Evolutionary conservation across 2,113 vertebrate species (phyloP).

Genomic region (Oreotrochilus melanogaster): DNA sequence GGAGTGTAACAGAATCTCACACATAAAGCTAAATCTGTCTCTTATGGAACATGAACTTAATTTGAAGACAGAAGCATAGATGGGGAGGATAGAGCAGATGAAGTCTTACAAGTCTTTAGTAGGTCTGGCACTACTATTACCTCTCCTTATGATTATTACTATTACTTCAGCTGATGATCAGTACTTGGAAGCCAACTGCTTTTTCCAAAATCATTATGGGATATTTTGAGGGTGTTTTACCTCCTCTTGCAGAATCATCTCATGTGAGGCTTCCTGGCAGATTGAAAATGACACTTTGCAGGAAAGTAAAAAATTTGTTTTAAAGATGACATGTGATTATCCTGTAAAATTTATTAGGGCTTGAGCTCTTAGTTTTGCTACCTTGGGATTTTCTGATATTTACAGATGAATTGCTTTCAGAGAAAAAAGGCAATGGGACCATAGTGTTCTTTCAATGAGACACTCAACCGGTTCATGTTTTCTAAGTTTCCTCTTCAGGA

Average conservation of each 20-base stretch:
- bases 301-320: background rate
- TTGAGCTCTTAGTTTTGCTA: background rate
- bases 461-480: background rate
- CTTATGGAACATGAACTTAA: background rate
- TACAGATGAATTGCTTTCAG: background rate
- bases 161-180: background rate
- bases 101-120: background rate
- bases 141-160: background rate
- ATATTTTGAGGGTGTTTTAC: background rate
- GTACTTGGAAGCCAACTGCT: background rate
- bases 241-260: background rate
- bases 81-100: background rate
- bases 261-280: background rate
- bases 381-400: background rate
- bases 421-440: background rate
- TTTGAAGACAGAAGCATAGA: background rate
- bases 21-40: background rate
- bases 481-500: background rate
- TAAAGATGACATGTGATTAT: background rate
- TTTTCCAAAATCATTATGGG: rapidly evolving
- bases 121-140: background rate
- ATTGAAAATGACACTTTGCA: background rate
- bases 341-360: background rate
- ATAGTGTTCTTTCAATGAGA: background rate
- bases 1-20: background rate